Evolutionary conservation across 2,888 invertebrate genomes (phyloP).

Genomic region (Bombyx huttoni): DNA sequence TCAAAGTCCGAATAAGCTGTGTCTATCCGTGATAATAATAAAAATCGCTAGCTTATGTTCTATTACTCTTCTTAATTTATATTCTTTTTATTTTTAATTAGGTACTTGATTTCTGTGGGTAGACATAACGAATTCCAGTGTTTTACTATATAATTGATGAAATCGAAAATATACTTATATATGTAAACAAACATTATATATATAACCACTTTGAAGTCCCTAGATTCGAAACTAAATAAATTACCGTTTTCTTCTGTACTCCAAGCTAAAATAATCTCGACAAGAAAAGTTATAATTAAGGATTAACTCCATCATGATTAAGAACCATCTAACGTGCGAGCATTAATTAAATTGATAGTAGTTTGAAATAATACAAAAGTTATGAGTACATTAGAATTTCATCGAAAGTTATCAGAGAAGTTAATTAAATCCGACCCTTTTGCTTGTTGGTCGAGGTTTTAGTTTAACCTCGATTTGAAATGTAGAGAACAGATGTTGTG

Average conservation of each 20-base stretch:
- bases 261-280: neutral
- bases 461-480: conserved; percentile 7
- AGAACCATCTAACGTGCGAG: neutral
- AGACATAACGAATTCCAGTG: no score
- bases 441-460: conserved; percentile 9
- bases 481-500: conserved; percentile 4
- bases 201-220: no score
- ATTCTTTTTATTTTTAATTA: no score
- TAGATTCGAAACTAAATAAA: no score
- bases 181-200: no score
- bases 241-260: neutral
- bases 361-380: conserved; percentile 3
- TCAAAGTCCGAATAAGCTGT: no score
- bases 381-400: conserved; percentile 4
- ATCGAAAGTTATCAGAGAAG: conserved; percentile 4
- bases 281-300: conserved; percentile 2
- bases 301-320: conserved; percentile 1
- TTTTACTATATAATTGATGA: no score
- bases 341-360: conserved; percentile 1
- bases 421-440: conserved; percentile 15
- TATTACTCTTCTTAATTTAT: no score
- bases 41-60: no score
- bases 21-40: no score
- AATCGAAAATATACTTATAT: no score
- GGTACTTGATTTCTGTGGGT: no score